Evolutionary conservation across 1,140 invertebrate species (phyloP).

Genomic region (Plectrocnemia conspersa): DNA sequence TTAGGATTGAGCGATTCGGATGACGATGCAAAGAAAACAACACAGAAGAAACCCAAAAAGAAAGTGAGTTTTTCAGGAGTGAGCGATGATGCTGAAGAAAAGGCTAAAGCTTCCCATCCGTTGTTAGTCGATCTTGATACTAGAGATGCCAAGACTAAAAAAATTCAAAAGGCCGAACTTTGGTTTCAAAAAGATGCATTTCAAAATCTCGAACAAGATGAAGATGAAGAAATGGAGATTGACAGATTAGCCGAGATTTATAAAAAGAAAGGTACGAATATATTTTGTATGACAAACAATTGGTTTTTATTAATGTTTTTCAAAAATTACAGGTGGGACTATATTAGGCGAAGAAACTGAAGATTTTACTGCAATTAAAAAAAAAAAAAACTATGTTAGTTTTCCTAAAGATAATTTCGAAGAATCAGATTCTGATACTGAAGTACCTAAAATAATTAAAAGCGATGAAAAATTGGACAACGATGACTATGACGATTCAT

Average conservation of each 20-base stretch:
- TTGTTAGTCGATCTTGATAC: conserved; percentile 80
- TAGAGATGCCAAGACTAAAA: conserved; percentile 65
- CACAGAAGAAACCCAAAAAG: conserved; percentile 44
- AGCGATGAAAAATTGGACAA: conserved; percentile 27
- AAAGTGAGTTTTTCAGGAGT: neutral
- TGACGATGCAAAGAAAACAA: conserved; percentile 40
- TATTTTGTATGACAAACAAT: neutral
- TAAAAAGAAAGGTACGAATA: conserved; percentile 61
- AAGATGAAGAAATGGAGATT: conserved; percentile 82
- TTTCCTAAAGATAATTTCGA: conserved; percentile 38
- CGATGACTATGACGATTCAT: conserved; percentile 46
- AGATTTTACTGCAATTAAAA: conserved; percentile 32
- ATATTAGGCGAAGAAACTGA: conserved; percentile 49
- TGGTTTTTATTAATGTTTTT: neutral
- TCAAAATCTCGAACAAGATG: conserved; percentile 72
- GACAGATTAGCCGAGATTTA: conserved; percentile 70
- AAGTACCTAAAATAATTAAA: conserved; percentile 34
- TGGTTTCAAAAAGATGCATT: conserved; percentile 92
- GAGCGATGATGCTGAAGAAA: conserved; percentile 31
- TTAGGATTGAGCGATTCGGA: conserved; percentile 55
- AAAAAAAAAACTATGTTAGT: conserved; percentile 38
- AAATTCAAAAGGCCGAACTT: conserved; percentile 70
- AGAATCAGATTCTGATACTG: conserved; percentile 34
- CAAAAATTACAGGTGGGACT: conserved; percentile 40
- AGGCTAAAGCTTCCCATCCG: conserved; percentile 73